phyloP scores from a whole-genome alignment of 2,888 invertebrate genomes.

The Ephialtes manifestator region DNA sequence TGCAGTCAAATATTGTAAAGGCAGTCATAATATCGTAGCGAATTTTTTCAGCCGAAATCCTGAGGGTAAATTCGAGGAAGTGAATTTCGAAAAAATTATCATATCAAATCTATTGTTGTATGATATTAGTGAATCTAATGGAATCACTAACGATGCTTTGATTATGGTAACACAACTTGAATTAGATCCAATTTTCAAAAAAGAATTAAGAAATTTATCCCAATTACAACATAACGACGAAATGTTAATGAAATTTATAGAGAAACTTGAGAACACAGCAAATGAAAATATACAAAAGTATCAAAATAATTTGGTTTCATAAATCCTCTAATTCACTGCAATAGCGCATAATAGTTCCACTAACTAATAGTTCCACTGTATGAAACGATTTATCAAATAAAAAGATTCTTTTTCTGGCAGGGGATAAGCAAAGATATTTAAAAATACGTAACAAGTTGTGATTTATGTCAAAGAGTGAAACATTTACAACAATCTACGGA shows the following conservation, averaged over 20 bases:
- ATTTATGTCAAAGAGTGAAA: slow-evolving; percentile 33
- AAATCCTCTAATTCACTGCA: background rate
- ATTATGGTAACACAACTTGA: background rate
- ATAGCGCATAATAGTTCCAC: slow-evolving; percentile 21
- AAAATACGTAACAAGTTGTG: background rate
- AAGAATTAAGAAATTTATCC: background rate
- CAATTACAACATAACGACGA: no score
- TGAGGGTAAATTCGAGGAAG: background rate
- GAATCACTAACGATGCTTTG: background rate
- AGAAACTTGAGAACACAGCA: no score
- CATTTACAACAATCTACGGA: background rate
- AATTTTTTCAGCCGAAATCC: slow-evolving; percentile 8
- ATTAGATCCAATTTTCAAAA: background rate
- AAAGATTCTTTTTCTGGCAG: slow-evolving; percentile 38
- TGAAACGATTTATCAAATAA: slow-evolving; percentile 19
- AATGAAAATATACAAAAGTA: no score
- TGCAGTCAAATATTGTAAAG: background rate
- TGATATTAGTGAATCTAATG: background rate
- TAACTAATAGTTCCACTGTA: no score
- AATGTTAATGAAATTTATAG: no score
- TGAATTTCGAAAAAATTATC: background rate
- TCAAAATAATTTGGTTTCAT: no score
- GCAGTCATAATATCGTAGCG: background rate
- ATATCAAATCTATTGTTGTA: background rate
- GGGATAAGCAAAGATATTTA: slow-evolving; percentile 18